Evolutionary conservation across 2,113 vertebrate species (phyloP).

Genomic region (Abramis brama): DNA sequence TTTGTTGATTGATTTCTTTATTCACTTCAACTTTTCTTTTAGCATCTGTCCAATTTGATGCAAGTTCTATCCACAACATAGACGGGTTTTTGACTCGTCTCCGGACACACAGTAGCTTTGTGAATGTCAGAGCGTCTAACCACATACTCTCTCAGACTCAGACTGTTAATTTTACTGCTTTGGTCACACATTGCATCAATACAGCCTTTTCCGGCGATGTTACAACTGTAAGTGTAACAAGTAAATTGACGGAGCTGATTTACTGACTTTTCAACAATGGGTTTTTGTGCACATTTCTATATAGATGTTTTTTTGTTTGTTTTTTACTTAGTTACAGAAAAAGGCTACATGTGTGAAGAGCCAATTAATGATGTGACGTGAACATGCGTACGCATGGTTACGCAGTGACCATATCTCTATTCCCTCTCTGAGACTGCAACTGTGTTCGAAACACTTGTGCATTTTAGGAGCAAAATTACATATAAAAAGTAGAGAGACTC

Average conservation of each 20-base stretch:
- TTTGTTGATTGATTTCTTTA: background rate
- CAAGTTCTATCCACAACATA: background rate
- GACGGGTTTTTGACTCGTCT: background rate
- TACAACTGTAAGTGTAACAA: background rate
- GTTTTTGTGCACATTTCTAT: background rate
- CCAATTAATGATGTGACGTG: background rate
- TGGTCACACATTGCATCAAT: background rate
- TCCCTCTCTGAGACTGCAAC: background rate
- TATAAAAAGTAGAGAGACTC: background rate
- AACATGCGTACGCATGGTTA: background rate
- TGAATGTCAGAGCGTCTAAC: background rate
- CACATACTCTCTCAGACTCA: background rate
- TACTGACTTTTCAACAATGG: background rate
- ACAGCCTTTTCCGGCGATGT: background rate
- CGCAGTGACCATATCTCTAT: background rate
- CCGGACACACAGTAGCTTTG: background rate
- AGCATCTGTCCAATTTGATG: background rate
- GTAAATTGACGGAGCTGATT: background rate
- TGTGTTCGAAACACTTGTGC: background rate
- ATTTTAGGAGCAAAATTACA: background rate
- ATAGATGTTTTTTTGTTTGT: too few relatives aligned
- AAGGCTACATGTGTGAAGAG: constrained; percentile 41
- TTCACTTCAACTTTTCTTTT: constrained; percentile 31
- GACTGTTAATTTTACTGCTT: background rate
- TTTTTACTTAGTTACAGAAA: background rate